Base-by-base conservation (phyloP, 2,888 invertebrate genomes). In the Pristionchus japonicus region DNA sequence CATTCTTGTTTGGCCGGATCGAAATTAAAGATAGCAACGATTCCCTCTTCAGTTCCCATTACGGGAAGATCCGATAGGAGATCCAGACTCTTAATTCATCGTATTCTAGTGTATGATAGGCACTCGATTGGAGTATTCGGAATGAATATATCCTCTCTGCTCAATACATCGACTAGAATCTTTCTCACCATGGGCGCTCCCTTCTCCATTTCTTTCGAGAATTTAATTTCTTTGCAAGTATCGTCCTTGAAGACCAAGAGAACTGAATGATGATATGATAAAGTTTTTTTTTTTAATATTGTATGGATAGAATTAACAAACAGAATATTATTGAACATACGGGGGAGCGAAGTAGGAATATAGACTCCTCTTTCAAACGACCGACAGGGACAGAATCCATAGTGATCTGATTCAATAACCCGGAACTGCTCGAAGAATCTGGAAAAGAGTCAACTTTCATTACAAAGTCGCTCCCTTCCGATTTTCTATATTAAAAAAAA, bases 161-260 rank as follows among this genome's bases (percentile, higher is more conserved):
- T n/a, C n/a, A n/a, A n/a, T n/a, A n/a, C n/a, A n/a, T n/a, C n/a
- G n/a, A n/a, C n/a, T n/a, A n/a, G n/a, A 31, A 67, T 27, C 9
- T 67, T 43, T 13, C 80, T 49, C 31, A 84, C 83, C 83, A 84
- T 84, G 43, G 83, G 83, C 11, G 83, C 31, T 37, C 83, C 83
- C 57, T 52, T 84, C 37, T 34, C 31, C 83, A 84, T 37, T n/a
- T n/a, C 11, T 1, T 34, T 23, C 3, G 17, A 31, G 23, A n/a
- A n/a, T n/a, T n/a, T n/a, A n/a, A n/a, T n/a, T n/a, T n/a, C n/a
- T n/a, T 37, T 15, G 23, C 34, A 23, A 2, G 9, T 11, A 17
- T 34, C 37, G 40, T 52, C n/a, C 34, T 52, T 34, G 40, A 13
- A 27, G 34, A 84, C 37, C 15, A 84, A 27, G 2, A 84, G 37